phyloP scores from a whole-genome alignment of 2,888 invertebrate genomes.

The Spodoptera littoralis region DNA sequence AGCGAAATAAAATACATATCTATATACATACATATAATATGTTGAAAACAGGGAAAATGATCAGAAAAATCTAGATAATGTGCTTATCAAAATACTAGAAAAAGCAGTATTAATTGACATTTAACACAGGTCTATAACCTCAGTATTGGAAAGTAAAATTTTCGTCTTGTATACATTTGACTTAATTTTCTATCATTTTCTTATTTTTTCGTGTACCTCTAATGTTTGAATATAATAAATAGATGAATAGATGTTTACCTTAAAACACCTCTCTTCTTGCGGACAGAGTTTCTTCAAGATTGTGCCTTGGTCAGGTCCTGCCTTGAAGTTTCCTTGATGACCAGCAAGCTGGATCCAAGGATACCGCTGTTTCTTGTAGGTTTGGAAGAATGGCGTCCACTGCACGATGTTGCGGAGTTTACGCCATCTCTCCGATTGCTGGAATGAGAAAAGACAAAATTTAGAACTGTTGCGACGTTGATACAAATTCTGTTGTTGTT shows the following conservation, averaged over 20 bases:
- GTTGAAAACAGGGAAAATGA: no score
- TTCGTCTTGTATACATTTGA: conserved; percentile 17
- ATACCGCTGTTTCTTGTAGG: conserved; percentile 97
- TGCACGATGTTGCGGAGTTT: conserved; percentile 98
- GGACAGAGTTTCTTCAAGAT: conserved; percentile 97
- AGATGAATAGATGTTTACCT: conserved; percentile 76
- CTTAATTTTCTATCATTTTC: conserved; percentile 15
- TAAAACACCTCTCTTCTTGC: conserved; percentile 96
- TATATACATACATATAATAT: no score
- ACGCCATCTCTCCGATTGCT: conserved; percentile 97
- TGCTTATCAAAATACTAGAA: background rate
- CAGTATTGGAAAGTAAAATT: conserved; percentile 11
- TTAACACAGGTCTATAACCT: conserved; percentile 8
- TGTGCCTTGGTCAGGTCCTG: conserved; percentile 97
- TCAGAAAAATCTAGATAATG: no score
- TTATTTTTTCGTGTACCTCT: background rate
- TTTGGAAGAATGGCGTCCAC: conserved; percentile 99
- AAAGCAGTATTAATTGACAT: background rate
- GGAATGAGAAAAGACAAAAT: conserved; percentile 71
- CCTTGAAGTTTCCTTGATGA: conserved; percentile 98
- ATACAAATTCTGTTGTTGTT: no score
- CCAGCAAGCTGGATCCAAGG: conserved; percentile 99
- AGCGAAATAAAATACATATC: no score
- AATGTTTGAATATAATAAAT: background rate
- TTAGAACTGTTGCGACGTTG: conserved; percentile 7